These are phyloP conservation scores for Mythimna loreyi DNA, from an alignment of 2,888 invertebrate species.

Conservation along the genomic window DNA sequence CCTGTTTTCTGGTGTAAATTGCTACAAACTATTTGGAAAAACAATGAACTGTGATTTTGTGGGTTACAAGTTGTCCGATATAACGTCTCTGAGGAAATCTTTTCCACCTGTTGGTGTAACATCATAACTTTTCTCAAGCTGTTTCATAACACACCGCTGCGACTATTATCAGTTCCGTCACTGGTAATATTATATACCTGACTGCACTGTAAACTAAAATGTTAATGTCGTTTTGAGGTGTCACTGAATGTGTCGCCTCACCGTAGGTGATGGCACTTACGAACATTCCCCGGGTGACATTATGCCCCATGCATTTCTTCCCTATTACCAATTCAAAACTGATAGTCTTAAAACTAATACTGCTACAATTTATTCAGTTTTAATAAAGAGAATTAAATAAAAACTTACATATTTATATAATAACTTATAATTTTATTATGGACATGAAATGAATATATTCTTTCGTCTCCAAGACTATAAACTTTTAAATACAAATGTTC, in stretches of 20 bases:
- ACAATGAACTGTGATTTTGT: neutral
- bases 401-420: slow-evolving; percentile 69
- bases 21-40: slow-evolving; percentile 26
- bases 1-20: slow-evolving; percentile 42
- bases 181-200: slow-evolving; percentile 7
- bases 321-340: slow-evolving; percentile 73
- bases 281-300: slow-evolving; percentile 60
- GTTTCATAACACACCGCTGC: slow-evolving; percentile 4
- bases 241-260: slow-evolving; percentile 79
- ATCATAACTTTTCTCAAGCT: slow-evolving; percentile 4
- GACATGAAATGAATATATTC: slow-evolving; percentile 76
- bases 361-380: slow-evolving; percentile 80
- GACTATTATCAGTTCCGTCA: slow-evolving; percentile 1
- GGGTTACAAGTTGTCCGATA: neutral
- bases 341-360: slow-evolving; percentile 71
- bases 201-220: slow-evolving; percentile 60
- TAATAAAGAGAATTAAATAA: slow-evolving; percentile 81
- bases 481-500: slow-evolving; percentile 77
- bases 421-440: slow-evolving; percentile 78
- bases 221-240: slow-evolving; percentile 80
- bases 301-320: slow-evolving; percentile 71
- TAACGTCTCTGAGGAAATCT: neutral
- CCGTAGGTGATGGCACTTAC: slow-evolving; percentile 79
- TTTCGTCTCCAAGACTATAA: slow-evolving; percentile 74
- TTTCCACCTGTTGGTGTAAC: neutral